phyloP scores from a whole-genome alignment of 2,888 invertebrate genomes.

The Hylaea fasciaria region DNA sequence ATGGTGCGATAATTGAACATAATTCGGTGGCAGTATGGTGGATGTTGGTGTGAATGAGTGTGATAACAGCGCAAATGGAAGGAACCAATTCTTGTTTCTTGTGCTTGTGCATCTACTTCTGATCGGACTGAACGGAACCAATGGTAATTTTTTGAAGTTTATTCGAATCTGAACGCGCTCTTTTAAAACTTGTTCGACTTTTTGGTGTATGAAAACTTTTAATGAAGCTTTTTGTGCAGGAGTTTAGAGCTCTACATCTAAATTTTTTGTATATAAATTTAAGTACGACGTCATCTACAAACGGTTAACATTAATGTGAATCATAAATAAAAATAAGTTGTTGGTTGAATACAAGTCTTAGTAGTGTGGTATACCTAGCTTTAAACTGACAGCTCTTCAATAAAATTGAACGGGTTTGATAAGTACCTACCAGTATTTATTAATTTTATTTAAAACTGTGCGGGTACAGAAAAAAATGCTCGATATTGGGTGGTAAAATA shows the following conservation, averaged over 20 bases:
- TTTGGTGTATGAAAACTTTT: neutral
- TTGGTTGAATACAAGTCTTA: no score
- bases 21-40: constrained; percentile 82
- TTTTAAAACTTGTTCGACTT: neutral
- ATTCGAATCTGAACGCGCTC: neutral
- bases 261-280: neutral
- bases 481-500: no score
- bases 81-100: constrained; percentile 82
- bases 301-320: no score
- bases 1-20: constrained; percentile 71
- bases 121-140: constrained; percentile 82
- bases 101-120: constrained; percentile 82
- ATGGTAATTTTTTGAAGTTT: constrained; percentile 67
- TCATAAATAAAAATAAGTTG: no score
- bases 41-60: constrained; percentile 82
- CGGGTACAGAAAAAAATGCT: no score
- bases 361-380: no score
- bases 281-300: no score
- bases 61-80: constrained; percentile 81
- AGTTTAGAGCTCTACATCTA: neutral
- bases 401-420: no score
- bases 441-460: no score
- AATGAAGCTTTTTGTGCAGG: neutral
- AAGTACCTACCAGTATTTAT: no score
- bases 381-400: no score